phyloP scores from a whole-genome alignment of 2,113 vertebrate genomes.

The Callospermophilus lateralis region DNA sequence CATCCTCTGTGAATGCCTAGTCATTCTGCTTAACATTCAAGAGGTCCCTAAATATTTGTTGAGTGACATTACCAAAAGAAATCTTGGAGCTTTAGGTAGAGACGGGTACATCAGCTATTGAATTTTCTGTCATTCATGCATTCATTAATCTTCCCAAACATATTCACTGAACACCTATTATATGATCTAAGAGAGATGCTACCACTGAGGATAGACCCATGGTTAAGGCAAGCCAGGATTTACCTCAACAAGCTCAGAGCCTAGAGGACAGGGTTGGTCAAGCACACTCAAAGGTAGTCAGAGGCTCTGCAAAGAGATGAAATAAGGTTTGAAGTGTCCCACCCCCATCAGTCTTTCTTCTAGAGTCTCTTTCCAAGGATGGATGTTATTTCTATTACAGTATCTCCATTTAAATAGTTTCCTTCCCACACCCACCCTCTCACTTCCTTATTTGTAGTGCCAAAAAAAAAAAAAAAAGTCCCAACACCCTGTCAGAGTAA shows the following conservation, averaged over 20 bases:
- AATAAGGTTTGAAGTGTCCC: not conserved
- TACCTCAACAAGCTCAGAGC: not conserved
- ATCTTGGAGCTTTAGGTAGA: constrained; percentile 10
- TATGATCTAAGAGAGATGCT: not conserved
- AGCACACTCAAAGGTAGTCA: not conserved
- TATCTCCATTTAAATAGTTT: constrained; percentile 76
- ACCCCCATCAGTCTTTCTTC: constrained; percentile 59
- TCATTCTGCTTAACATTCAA: constrained; percentile 54
- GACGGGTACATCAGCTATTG: not conserved
- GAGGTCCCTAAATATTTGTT: constrained; percentile 40
- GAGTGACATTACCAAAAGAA: constrained; percentile 10
- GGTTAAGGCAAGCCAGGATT: constrained; percentile 4
- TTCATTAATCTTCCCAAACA: constrained; percentile 15
- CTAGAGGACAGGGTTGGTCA: not conserved
- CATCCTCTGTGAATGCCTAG: constrained; percentile 31
- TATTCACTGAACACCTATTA: not conserved
- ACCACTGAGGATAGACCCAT: not conserved
- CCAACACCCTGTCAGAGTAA: constrained; percentile 77
- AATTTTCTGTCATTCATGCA: constrained; percentile 6
- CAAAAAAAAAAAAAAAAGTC: constrained; percentile 33
- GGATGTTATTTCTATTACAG: constrained; percentile 77
- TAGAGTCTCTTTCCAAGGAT: constrained; percentile 81
- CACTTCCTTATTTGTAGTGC: constrained; percentile 81
- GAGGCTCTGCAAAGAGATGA: constrained; percentile 25
- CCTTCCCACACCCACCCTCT: constrained; percentile 79